Evolutionary conservation across 2,888 invertebrate genomes (phyloP).

Genomic region (Cephus pulcher): DNA sequence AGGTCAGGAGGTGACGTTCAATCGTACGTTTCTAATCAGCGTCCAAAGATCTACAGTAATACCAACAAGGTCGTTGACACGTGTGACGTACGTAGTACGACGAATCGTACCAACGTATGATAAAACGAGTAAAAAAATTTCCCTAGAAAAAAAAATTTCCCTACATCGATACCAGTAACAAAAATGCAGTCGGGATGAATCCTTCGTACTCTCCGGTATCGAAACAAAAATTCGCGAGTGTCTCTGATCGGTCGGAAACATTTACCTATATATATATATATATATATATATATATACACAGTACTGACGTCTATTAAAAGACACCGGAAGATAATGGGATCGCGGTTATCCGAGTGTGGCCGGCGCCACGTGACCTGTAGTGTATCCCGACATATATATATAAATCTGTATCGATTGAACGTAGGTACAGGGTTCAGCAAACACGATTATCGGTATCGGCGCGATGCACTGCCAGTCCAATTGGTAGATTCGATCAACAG

Average conservation of each 20-base stretch:
- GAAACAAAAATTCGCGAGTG: neutral
- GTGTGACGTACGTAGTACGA: neutral
- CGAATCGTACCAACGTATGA: neutral
- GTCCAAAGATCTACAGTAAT: neutral
- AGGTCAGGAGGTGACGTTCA: slow-evolving; percentile 6
- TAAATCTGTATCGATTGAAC: neutral
- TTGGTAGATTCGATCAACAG: neutral
- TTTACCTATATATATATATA: neutral
- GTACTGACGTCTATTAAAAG: neutral
- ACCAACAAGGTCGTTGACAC: neutral
- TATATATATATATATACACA: neutral
- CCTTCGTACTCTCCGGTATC: neutral
- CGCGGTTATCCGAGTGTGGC: neutral
- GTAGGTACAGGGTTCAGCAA: neutral
- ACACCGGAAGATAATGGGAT: slow-evolving; percentile 2
- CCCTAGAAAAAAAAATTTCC: neutral
- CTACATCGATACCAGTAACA: too few species aligned
- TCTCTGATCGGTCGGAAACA: neutral
- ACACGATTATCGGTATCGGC: neutral
- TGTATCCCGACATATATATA: neutral
- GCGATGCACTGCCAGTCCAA: neutral
- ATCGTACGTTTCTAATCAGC: neutral
- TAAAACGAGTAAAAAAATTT: neutral
- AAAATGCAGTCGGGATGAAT: too few species aligned
- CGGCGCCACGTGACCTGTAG: neutral